Percentiles rank a stretch among this genome's conserved stretches.
phyloP scores from a whole-genome alignment of 2,113 vertebrate species.

The Dicentrarchus labrax region DNA sequence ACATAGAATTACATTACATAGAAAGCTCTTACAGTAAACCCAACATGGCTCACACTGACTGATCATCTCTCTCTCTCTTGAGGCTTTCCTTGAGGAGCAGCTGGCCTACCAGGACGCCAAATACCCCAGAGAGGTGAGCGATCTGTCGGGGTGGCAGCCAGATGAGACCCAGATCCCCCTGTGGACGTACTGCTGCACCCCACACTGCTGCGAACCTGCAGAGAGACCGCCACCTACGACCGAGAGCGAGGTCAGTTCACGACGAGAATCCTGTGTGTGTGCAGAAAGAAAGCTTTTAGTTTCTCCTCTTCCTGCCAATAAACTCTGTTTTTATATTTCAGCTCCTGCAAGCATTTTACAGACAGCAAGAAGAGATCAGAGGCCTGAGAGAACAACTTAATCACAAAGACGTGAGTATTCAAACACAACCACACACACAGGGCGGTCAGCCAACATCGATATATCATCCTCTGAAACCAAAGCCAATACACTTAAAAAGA shows the following conservation, averaged over 20 bases:
- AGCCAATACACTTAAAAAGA: neutral
- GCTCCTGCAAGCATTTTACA: constrained; percentile 91
- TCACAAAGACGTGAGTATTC: constrained; percentile 81
- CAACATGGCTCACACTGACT: neutral
- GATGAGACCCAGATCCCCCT: constrained; percentile 76
- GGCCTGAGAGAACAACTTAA: constrained; percentile 86
- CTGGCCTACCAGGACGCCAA: constrained; percentile 73
- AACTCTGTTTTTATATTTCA: constrained; percentile 55
- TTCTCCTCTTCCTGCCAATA: neutral
- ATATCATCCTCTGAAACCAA: neutral
- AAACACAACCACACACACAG: neutral
- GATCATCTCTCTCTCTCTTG: neutral
- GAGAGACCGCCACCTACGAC: constrained; percentile 61
- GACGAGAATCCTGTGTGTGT: neutral
- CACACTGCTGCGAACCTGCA: constrained; percentile 73
- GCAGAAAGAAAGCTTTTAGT: neutral
- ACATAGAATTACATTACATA: no score
- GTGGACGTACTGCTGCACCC: constrained; percentile 67
- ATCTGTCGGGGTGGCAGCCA: constrained; percentile 79
- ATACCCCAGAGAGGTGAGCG: constrained; percentile 65
- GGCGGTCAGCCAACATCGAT: no score
- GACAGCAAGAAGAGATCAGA: constrained; percentile 92
- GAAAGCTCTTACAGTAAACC: neutral
- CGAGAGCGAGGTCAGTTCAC: constrained; percentile 68
- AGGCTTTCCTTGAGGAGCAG: constrained; percentile 69